These are phyloP conservation scores for Carduelis carduelis DNA, from an alignment of 2,797 vertebrate species.

Conservation along the genomic window DNA sequence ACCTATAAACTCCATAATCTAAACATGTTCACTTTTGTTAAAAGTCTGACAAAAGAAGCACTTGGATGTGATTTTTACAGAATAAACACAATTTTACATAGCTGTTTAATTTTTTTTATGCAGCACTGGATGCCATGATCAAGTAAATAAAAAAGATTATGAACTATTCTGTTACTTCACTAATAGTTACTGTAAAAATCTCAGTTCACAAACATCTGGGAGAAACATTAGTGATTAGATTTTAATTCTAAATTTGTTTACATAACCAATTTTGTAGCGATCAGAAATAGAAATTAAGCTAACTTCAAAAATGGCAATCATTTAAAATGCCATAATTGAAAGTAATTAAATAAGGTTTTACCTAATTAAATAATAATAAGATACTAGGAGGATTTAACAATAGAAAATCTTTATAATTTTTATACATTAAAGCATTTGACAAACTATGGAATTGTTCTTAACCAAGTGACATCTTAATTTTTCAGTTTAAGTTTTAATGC, in stretches of 20 bases:
- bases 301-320: background rate
- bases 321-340: background rate
- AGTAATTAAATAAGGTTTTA: background rate
- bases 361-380: background rate
- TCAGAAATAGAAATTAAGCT: background rate
- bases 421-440: constrained; percentile 26
- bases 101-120: background rate
- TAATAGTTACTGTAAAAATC: background rate
- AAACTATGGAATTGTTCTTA: constrained; percentile 18
- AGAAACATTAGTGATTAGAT: background rate
- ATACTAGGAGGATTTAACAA: background rate
- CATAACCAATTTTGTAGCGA: background rate
- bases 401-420: constrained; percentile 30
- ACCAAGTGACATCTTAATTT: background rate
- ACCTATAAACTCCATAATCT: background rate
- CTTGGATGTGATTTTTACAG: background rate
- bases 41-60: background rate
- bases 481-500: background rate
- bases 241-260: background rate
- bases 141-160: background rate
- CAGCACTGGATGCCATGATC: background rate
- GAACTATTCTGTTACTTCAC: background rate
- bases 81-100: background rate
- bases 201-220: background rate
- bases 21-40: background rate